Evolutionary conservation across 2,113 vertebrate genomes (phyloP), one percentile per base, ranked within the genome.

Genomic region (Cyanocitta stelleri): DNA sequence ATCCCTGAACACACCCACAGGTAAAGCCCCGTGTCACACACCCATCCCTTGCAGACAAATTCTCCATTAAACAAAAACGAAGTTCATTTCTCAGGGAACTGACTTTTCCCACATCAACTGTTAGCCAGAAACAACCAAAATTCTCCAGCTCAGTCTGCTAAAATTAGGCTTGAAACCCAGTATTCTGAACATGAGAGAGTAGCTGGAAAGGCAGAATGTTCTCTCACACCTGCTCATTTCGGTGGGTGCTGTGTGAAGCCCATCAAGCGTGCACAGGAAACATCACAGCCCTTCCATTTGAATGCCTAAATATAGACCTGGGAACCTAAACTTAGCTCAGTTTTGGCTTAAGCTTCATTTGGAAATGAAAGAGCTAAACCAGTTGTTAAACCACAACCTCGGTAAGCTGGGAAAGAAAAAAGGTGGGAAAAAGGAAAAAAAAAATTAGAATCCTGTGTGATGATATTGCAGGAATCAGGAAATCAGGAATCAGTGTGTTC

Each of bases 351-450:
- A 30, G 41, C 41, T 58, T 56, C 27, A 22, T 64, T 15, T 68
- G 85, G 30, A 30, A 72, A 62, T 5, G n/a, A 87, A 76, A n/a
- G 27, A 46, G 24, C 37, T 55, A 33, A 85, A 82, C 16, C 14
- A 29, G 24, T 85, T 79, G 32, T 62, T 72, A 72, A 64, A 64
- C 10, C 27, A 68, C 29, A 48, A 16, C 12, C 8, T 33, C 2
- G 0, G 13, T 18, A n/a, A 61, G 2, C 1, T 44, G 12, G 1
- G 23, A 1, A 4, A 8, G 3, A 19, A 7, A 41, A 29, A 30
- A 15, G 52, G 11, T 1, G 3, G 2, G 2, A 4, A 26, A 46
- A 30, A 5, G 9, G 1, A 5, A 5, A 6, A 9, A 23, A 37
- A 10, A 32, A 6, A 1, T 4, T 10, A 10, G 10, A 58, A 16